Evolutionary conservation across 2,797 vertebrate genomes (phyloP).

Genomic region (Myripristis jacobus): DNA sequence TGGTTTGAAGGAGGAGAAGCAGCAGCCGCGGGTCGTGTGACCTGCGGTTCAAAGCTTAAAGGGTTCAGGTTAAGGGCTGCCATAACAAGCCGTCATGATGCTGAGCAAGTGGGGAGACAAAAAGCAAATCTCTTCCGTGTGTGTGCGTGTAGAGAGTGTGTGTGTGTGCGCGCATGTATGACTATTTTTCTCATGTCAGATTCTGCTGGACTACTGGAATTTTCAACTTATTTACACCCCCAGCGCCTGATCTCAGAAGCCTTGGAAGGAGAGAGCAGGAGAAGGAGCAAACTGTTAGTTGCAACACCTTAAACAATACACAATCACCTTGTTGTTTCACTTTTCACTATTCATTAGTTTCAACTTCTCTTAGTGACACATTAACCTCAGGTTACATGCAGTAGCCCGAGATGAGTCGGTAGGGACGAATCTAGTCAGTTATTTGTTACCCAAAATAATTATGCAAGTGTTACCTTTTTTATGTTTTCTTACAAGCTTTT

Average conservation of each 20-base stretch:
- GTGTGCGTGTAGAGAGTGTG: slow-evolving; percentile 57
- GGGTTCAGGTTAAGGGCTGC: slow-evolving; percentile 84
- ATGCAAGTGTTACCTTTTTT: slow-evolving; percentile 83
- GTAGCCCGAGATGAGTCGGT: slow-evolving; percentile 59
- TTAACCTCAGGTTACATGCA: slow-evolving; percentile 44
- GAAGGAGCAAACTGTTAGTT: slow-evolving; percentile 85
- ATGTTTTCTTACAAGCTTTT: slow-evolving; percentile 79
- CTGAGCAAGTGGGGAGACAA: slow-evolving; percentile 64
- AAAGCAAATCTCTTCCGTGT: slow-evolving; percentile 69
- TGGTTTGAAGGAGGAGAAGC: slow-evolving; percentile 56
- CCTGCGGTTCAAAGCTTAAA: slow-evolving; percentile 41
- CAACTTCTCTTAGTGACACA: slow-evolving; percentile 38
- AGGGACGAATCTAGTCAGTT: slow-evolving; percentile 64
- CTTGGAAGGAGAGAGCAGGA: slow-evolving; percentile 81
- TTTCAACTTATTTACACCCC: slow-evolving; percentile 72
- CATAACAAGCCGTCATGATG: slow-evolving; percentile 50
- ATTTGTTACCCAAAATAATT: slow-evolving; percentile 77
- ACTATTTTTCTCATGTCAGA: slow-evolving; percentile 73
- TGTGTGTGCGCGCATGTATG: slow-evolving; percentile 41
- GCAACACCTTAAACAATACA: slow-evolving; percentile 71
- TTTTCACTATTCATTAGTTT: slow-evolving; percentile 49
- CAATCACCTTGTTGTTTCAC: slow-evolving; percentile 69
- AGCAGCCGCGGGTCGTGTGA: slow-evolving; percentile 63
- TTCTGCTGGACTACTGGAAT: slow-evolving; percentile 84
- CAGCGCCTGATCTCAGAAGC: slow-evolving; percentile 85